Evolutionary conservation across 2,888 invertebrate species (phyloP).

Genomic region (Crepidodera aurea): DNA sequence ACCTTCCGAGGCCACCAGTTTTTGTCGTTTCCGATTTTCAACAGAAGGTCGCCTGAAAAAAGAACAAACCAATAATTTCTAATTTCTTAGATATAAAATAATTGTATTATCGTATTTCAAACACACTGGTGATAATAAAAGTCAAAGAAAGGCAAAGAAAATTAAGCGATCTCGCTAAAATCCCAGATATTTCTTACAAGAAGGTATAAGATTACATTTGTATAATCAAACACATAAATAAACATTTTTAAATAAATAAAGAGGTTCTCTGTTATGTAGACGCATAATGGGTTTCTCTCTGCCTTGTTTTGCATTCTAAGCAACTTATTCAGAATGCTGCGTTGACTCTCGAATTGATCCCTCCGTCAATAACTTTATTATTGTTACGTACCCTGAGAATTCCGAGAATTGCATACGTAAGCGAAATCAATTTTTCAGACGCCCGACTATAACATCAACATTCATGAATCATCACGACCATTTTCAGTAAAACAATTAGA

Average conservation of each 20-base stretch:
- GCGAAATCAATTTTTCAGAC: background rate
- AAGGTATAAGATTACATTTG: too few species aligned
- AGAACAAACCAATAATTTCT: too few species aligned
- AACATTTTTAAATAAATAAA: too few species aligned
- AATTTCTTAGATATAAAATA: too few species aligned
- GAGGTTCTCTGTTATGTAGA: background rate
- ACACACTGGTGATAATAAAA: too few species aligned
- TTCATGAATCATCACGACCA: background rate
- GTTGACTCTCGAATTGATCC: background rate
- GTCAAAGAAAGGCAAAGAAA: too few species aligned
- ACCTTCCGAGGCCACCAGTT: slow-evolving; percentile 68
- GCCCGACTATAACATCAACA: background rate
- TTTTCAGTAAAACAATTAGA: background rate
- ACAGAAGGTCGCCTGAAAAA: slow-evolving; percentile 59
- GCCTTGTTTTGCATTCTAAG: background rate
- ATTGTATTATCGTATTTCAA: too few species aligned
- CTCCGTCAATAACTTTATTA: slow-evolving; percentile 4
- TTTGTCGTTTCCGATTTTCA: slow-evolving; percentile 58
- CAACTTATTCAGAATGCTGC: background rate
- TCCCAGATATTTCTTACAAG: too few species aligned
- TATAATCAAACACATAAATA: too few species aligned
- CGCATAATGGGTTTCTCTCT: background rate
- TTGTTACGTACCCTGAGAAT: background rate
- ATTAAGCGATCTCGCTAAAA: too few species aligned
- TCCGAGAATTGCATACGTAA: background rate